Conservation (phyloP, 2,113 vertebrate species). For the Tricholaema leucomelas region DNA sequence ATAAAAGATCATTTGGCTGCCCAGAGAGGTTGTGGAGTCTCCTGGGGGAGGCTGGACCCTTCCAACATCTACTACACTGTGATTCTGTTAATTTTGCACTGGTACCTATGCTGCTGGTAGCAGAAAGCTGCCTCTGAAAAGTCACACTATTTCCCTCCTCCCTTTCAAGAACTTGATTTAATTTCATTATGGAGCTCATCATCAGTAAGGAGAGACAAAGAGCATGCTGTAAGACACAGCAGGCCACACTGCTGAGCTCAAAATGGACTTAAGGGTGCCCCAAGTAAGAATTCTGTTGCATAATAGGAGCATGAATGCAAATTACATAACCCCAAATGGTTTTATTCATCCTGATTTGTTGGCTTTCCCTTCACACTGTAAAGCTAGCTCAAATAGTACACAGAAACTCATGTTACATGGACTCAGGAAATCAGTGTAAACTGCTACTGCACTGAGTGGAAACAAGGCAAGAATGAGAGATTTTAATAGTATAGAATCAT, state of each 20-base stretch:
- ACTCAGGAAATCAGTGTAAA: not conserved
- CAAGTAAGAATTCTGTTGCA: slow-evolving; percentile 51
- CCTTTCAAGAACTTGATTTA: slow-evolving; percentile 59
- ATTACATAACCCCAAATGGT: slow-evolving; percentile 17
- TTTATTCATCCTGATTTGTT: not conserved
- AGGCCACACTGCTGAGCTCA: slow-evolving; percentile 30
- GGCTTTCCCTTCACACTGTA: not conserved
- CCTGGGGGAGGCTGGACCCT: too few species aligned
- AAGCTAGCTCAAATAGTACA: not conserved
- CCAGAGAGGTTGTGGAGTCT: too few species aligned
- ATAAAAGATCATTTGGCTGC: not conserved
- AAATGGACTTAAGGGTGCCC: slow-evolving; percentile 44
- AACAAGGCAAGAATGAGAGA: not conserved
- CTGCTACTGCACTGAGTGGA: not conserved
- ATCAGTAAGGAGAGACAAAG: slow-evolving; percentile 59
- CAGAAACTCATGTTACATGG: slow-evolving; percentile 9
- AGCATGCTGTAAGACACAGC: slow-evolving; percentile 41
- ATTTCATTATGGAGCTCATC: slow-evolving; percentile 55
- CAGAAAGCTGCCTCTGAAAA: slow-evolving; percentile 14
- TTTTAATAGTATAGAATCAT: too few species aligned
- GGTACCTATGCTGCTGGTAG: not conserved
- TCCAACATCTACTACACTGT: too few species aligned
- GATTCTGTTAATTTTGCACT: too few species aligned
- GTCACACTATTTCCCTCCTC: not conserved
- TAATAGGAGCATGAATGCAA: slow-evolving; percentile 13